Evolutionary conservation across 2,888 invertebrate genomes (phyloP).

Genomic region (Melikaiella ostensackeni): DNA sequence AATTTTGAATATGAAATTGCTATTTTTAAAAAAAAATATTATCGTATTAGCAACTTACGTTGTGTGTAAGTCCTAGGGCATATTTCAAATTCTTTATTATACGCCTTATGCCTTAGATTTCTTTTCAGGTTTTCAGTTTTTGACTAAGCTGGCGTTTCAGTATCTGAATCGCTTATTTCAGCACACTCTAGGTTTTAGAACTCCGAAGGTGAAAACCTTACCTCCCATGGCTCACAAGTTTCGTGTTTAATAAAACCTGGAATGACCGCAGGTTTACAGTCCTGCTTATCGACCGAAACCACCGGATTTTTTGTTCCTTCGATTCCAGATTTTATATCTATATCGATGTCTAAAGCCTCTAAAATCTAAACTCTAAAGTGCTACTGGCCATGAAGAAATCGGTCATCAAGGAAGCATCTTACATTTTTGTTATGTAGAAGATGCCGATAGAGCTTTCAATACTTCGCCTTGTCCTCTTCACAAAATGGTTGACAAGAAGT

Average conservation of each 20-base stretch:
- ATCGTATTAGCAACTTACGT: background rate
- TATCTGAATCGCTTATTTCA: too few species aligned
- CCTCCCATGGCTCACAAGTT: constrained; percentile 1
- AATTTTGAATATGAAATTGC: background rate
- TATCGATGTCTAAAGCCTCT: background rate
- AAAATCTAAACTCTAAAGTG: background rate
- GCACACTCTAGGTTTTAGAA: too few species aligned
- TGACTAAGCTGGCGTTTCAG: too few species aligned
- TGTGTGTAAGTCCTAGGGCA: too few species aligned
- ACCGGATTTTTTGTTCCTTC: background rate
- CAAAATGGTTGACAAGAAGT: background rate
- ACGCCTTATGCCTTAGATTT: too few species aligned
- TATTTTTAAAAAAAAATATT: background rate
- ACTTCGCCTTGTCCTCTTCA: background rate
- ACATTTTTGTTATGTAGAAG: background rate
- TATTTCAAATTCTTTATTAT: too few species aligned
- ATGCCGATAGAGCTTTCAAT: too few species aligned
- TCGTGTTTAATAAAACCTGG: constrained; percentile 1
- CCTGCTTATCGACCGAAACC: too few species aligned
- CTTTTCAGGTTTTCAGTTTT: too few species aligned
- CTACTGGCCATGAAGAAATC: background rate
- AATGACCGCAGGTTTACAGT: background rate
- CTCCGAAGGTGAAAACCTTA: background rate
- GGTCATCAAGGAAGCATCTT: background rate
- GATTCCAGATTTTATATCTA: background rate